Conservation (phyloP, 2,797 vertebrate genomes). For the Macroramphosus scolopax region DNA sequence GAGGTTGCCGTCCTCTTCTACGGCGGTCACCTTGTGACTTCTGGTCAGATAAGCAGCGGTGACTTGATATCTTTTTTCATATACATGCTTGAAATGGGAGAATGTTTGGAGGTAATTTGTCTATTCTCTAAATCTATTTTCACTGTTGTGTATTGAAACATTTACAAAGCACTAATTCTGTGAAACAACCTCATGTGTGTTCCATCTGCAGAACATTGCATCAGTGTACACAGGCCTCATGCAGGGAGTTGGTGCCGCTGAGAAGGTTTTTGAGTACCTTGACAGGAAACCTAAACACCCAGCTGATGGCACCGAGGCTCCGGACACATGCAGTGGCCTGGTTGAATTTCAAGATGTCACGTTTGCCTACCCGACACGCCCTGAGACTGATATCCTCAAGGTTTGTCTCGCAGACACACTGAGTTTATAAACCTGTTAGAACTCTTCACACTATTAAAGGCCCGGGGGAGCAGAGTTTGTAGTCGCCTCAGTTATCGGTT, state of each 20-base stretch:
- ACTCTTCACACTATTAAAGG: background rate
- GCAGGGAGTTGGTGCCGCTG: slow-evolving; percentile 93
- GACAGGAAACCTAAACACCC: slow-evolving; percentile 85
- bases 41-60: slow-evolving; percentile 86
- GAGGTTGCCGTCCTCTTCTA: slow-evolving; percentile 91
- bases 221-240: slow-evolving; percentile 93
- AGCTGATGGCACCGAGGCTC: slow-evolving; percentile 80
- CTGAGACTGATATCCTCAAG: slow-evolving; percentile 85
- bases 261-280: slow-evolving; percentile 96
- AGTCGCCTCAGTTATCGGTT: too few species aligned
- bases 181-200: too few species aligned
- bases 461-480: too few species aligned
- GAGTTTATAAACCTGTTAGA: background rate
- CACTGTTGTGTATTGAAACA: background rate
- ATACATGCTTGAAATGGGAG: slow-evolving; percentile 89
- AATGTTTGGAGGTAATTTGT: slow-evolving; percentile 85
- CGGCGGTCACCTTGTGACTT: slow-evolving; percentile 90
- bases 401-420: slow-evolving; percentile 60
- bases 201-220: slow-evolving; percentile 84
- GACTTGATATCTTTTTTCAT: slow-evolving; percentile 90
- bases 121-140: background rate
- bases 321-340: slow-evolving; percentile 82
- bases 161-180: background rate
- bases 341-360: slow-evolving; percentile 91
- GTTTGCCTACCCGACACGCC: slow-evolving; percentile 89